Base-by-base conservation (phyloP, 2,113 vertebrate genomes). In the Polypterus bichir region DNA sequence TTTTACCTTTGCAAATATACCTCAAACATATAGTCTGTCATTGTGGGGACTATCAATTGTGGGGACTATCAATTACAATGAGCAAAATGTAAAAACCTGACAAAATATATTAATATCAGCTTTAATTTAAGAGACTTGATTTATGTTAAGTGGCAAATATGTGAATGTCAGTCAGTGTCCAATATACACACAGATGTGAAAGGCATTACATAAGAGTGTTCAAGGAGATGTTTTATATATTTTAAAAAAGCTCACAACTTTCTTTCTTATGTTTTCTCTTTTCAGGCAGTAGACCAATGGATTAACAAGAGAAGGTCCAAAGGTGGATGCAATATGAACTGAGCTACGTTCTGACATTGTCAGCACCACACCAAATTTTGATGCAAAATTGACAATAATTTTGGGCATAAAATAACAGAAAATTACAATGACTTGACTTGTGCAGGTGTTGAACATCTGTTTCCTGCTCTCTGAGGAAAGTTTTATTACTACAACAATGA, bases 391-490 rank as follows among this genome's bases (percentile, higher is more conserved):
- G 1, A 3, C 1, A 46, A 66, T 1, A 54, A 78, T 70, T 51
- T 61, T 3, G 3, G 67, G 73, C 9, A 5, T 8, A 52, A 70
- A 79, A 66, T 63, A 74, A 54, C 65, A 74, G 3, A 56, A 11
- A 7, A 76, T 63, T 4, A 76, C 73, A 3, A 76, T 66, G 7
- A 75, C 54, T 47, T 76, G 71, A 64, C 60, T 75, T 6, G 75
- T 59, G 49, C 70, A 76, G 1, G 66, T 75, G 45, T 62, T 59
- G 47, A 68, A 63, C 55, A 75, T 61, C 60, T 79, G 73, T 55
- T 10, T 75, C 55, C 63, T 74, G 8, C 68, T 65, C 1, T 8
- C 56, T 4, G 64, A 64, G 7, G n/a, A 59, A 49, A 67, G 68
- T 65, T 63, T 69, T 1, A 67, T 3, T 7, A 66, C 63, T n/a